Evolutionary conservation across 2,888 invertebrate genomes (phyloP), one percentile per base, ranked within the genome.

Genomic region (Strigamia maritima): DNA sequence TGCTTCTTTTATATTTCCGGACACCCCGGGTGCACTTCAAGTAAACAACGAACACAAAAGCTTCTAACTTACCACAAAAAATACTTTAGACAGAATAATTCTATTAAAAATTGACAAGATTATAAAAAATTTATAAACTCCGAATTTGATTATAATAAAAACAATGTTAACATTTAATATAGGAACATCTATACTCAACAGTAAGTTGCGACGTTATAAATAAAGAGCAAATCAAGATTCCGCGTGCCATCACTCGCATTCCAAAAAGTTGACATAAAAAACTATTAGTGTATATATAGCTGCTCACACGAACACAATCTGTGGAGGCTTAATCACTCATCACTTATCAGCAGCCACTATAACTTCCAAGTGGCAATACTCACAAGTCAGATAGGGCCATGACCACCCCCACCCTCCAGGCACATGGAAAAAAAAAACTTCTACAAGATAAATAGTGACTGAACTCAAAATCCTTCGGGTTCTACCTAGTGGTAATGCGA

Each of bases 1-100:
- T 28, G 70, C 28, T 28, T 26, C 70, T 70, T 70, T 70, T 70
- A 70, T 70, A 70, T 70, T 70, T 70, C 26, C 70, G 70, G 70
- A 70, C 70, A 70, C 70, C 70, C 70, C 26, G 16, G n/a, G 70
- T 16, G 70, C 28, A 28, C 70, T 70, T 70, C 16, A 70, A 70
- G 28, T 70, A 70, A 70, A 70, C 70, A 70, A 26, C 28, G 16
- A 26, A 26, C 28, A 4, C 70, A 70, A 70, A 70, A 70, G 70
- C 70, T 70, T 70, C 70, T 70, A 70, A 70, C 12, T n/a, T 70
- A 26, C 24, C 70, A 70, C 14, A 70, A 70, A 70, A 60, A 16
- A 70, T 28, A 26, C 12, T 12, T 26, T 16, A 6, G 28, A 70
- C 12, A 70, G 24, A 70, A 70, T 70, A 70, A 70, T 28, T 28